Evolutionary conservation across 2,797 vertebrate genomes (phyloP), one percentile per base, ranked within the genome.

Genomic region (Sebastes jordani): DNA sequence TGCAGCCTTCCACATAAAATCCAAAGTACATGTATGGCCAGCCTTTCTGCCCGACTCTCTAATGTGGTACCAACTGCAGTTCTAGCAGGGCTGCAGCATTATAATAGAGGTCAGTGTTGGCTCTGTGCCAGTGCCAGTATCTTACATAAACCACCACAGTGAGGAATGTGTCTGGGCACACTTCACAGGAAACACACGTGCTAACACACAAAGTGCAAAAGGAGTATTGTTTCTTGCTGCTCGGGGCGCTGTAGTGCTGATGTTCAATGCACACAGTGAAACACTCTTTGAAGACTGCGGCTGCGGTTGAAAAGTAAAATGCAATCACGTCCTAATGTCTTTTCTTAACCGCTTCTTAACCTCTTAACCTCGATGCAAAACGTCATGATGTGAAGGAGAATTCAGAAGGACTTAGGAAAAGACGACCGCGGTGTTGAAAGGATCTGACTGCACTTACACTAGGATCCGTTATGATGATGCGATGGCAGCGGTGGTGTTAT

Each of bases 131-230:
- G 67, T 23, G 20, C 54, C 76, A 59, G 78, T 82, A 81, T 86
- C 79, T 89, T 85, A 88, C 68, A 86, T 89, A 87, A 90, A 92
- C 69, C 78, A 71, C 80, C 83, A 81, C 42, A 22, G 70, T 65
- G 84, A 91, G 81, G 88, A 92, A 92, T 89, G 84, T 85, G 80
- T 89, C 81, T 82, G 77, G 77, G 79, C 85, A 86, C 86, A 80
- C 88, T 80, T 86, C 79, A 86, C 85, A 86, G 88, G 79, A 88
- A 92, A 66, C 69, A 55, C 30, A 74, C 46, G 49, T 68, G 62
- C 74, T 34, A 67, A 71, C 49, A 71, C 68, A 76, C 61, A 70
- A 32, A 58, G 63, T 71, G 54, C 63, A 22, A 54, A 64, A 58
- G 49, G 42, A 27, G 27, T 62, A 9, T 65, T 65, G 25, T 66